phyloP scores from a whole-genome alignment of 2,888 invertebrate species.

The Meliscaeva auricollis region DNA sequence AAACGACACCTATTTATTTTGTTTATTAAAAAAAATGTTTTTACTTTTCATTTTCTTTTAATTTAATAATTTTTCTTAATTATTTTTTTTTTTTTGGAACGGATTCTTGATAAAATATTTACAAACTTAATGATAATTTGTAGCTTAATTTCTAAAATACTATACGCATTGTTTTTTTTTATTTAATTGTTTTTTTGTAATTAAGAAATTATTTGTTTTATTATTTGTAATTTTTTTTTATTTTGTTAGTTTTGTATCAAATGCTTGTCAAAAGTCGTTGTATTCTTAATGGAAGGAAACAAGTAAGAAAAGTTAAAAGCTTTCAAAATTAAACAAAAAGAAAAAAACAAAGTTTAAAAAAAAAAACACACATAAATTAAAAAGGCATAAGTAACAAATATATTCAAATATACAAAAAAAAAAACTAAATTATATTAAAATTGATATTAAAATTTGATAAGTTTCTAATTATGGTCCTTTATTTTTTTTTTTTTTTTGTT shows the following conservation, averaged over 20 bases:
- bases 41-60: slow-evolving; percentile 13
- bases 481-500: not conserved
- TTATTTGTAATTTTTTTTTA: slow-evolving; percentile 10
- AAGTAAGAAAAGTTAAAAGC: slow-evolving; percentile 12
- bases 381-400: slow-evolving; percentile 4
- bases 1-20: slow-evolving; percentile 54
- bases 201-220: slow-evolving; percentile 31
- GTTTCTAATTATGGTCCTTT: not conserved
- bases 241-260: slow-evolving; percentile 41
- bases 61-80: slow-evolving; percentile 26
- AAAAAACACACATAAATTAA: not conserved
- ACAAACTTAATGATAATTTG: slow-evolving; percentile 69
- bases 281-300: slow-evolving; percentile 71
- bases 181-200: slow-evolving; percentile 11
- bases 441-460: not conserved
- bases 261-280: slow-evolving; percentile 71
- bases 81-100: slow-evolving; percentile 61
- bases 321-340: not conserved
- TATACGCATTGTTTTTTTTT: slow-evolving; percentile 16
- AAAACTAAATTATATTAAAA: not conserved
- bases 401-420: not conserved
- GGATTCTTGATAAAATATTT: slow-evolving; percentile 73
- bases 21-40: slow-evolving; percentile 17
- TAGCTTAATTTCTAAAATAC: slow-evolving; percentile 60
- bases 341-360: not conserved